Evolutionary conservation across 2,888 invertebrate species (phyloP).

Genomic region (Folsomia manolachei): DNA sequence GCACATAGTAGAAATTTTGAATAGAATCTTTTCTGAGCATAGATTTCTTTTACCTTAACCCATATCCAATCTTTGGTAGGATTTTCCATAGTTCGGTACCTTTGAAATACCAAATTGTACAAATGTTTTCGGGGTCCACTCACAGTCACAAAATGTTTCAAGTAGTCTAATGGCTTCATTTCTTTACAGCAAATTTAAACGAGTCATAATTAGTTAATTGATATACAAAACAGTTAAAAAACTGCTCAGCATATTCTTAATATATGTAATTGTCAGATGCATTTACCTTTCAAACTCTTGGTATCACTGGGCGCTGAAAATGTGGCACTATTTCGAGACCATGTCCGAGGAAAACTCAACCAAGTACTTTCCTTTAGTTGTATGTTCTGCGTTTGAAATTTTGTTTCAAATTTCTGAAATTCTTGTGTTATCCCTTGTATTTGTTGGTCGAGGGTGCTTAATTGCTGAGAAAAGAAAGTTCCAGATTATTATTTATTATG

Average conservation of each 20-base stretch:
- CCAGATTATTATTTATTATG: too few relatives aligned
- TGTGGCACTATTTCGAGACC: slow-evolving; percentile 42
- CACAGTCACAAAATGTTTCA: slow-evolving; percentile 40
- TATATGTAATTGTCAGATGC: too few relatives aligned
- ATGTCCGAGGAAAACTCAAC: slow-evolving; percentile 45
- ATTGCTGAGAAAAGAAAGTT: too few relatives aligned
- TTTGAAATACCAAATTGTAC: slow-evolving; percentile 45
- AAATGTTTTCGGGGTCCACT: slow-evolving; percentile 42
- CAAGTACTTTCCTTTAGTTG: slow-evolving; percentile 43
- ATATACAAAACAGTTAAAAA: background rate
- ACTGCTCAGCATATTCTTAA: background rate
- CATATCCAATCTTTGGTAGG: slow-evolving; percentile 44
- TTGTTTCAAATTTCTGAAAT: slow-evolving; percentile 39
- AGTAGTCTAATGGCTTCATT: slow-evolving; percentile 39
- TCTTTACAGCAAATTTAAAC: too few relatives aligned
- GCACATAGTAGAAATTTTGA: too few relatives aligned
- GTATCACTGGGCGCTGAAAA: slow-evolving; percentile 43
- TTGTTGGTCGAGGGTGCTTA: slow-evolving; percentile 31
- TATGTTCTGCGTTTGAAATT: slow-evolving; percentile 45
- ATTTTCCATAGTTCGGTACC: slow-evolving; percentile 46
- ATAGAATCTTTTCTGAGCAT: too few relatives aligned
- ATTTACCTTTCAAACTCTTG: slow-evolving; percentile 35
- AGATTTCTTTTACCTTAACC: slow-evolving; percentile 28
- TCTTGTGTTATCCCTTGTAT: slow-evolving; percentile 36
- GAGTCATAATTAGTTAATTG: background rate